Evolutionary conservation across 2,113 vertebrate genomes (phyloP), one percentile per base, ranked within the genome.

Genomic region (Balaenoptera acutorostrata): DNA sequence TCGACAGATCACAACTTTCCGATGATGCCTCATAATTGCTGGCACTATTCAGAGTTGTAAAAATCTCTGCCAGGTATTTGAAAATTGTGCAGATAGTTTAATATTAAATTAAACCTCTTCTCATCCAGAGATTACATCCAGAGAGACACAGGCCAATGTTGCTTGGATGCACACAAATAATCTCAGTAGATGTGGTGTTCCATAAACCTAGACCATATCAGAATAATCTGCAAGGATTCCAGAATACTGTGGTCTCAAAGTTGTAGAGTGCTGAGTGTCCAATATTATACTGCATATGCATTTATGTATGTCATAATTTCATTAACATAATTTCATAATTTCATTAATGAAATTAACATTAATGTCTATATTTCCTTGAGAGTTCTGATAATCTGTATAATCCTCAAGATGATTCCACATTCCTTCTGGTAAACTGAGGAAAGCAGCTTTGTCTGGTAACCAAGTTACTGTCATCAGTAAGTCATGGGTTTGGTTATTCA

Each of bases 371-470:
- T 99, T 99, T 97, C 99, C 99, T 98, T 99, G 98, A 46, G 99
- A 99, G 93, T 99, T 99, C 97, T 99, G 99, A 96, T 99, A 99
- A 97, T 98, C 99, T 98, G 99, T 98, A 98, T 99, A 99, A 98
- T 99, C 99, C 98, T 99, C 99, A 74, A 99, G 97, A 99, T 99
- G 98, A 96, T 63, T 99, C 99, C 25, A 99, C 99, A 1, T 99
- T 99, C 98, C 99, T 99, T 98, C 99, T 99, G 93, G 98, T 99
- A 98, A 99, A 99, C 95, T 99, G 98, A 98, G 99, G 99, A 97
- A 99, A 99, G 99, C 99, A 99, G 95, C 99, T 99, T 96, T 99
- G 99, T 72, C 99, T 98, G 59, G 99, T 99, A 96, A 99, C 99
- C 97, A 99, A 97, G 97, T 99, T 99, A 99, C 99, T 99, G 98